A percentile compares a stretch with the other conserved stretches of the same genome.
phyloP scores from a whole-genome alignment of 2,113 vertebrate genomes.

The Oreotrochilus melanogaster region DNA sequence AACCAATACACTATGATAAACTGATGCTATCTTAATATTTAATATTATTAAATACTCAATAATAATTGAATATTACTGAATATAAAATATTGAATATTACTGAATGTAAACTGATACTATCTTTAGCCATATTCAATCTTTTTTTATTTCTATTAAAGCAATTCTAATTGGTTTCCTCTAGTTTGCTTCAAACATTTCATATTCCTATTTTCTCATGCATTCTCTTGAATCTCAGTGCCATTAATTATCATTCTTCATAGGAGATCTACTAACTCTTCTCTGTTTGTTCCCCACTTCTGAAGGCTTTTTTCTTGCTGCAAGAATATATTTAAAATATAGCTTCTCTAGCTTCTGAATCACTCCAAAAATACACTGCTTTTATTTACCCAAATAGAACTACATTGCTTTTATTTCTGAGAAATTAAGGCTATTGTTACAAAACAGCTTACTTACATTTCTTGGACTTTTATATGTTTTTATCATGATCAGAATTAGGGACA shows the following conservation, averaged over 20 bases:
- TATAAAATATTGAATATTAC: too few relatives aligned
- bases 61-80: too few relatives aligned
- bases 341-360: not conserved
- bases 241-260: not conserved
- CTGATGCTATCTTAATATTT: too few relatives aligned
- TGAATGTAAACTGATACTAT: not conserved
- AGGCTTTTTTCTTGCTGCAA: not conserved
- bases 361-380: not conserved
- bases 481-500: not conserved
- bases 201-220: not conserved
- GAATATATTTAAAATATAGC: not conserved
- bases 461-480: not conserved
- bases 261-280: not conserved
- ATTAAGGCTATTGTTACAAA: not conserved
- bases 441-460: not conserved
- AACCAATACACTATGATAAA: not conserved
- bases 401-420: not conserved
- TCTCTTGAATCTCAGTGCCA: rapidly evolving
- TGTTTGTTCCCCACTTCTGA: not conserved
- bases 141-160: not conserved
- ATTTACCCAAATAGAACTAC: not conserved
- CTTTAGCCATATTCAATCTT: not conserved
- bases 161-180: not conserved
- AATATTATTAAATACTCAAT: too few relatives aligned
- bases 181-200: not conserved